Percentiles rank a stretch among this genome's conserved stretches.
Evolutionary conservation across 2,113 vertebrate species (phyloP).

Genomic region (Oreotrochilus melanogaster): DNA sequence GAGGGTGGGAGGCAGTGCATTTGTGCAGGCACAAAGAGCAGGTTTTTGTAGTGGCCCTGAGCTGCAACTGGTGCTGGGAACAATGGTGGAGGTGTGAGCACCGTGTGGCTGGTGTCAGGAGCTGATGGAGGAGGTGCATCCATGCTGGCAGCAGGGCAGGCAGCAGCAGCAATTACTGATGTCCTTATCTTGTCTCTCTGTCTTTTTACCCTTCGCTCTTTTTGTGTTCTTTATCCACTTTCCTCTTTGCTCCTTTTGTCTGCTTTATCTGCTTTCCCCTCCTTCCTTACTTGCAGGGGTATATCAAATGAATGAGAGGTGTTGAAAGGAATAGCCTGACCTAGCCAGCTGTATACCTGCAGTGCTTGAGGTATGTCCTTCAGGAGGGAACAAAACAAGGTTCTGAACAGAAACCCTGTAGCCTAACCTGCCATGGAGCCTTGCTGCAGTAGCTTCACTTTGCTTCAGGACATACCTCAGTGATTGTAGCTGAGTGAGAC

Average conservation of each 20-base stretch:
- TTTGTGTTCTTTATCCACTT: background rate
- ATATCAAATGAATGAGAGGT: background rate
- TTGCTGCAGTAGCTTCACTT: background rate
- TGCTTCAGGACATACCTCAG: background rate
- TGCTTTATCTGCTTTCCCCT: background rate
- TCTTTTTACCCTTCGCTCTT: background rate
- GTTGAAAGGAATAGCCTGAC: constrained; percentile 20
- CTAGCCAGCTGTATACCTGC: constrained; percentile 5
- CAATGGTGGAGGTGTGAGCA: rapidly evolving
- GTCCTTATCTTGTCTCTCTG: background rate
- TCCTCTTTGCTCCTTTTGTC: background rate
- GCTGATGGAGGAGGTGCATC: background rate
- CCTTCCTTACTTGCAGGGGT: background rate
- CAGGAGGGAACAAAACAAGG: rapidly evolving
- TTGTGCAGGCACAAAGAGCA: background rate
- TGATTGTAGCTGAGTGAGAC: background rate
- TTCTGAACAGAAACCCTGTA: rapidly evolving
- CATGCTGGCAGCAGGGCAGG: background rate
- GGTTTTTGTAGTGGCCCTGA: background rate
- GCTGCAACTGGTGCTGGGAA: background rate
- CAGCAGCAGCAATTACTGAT: background rate
- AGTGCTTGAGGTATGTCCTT: background rate
- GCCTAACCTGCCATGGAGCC: background rate
- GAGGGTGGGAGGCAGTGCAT: background rate
- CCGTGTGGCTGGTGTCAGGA: background rate